Percentiles rank a stretch among this genome's conserved stretches.
These are phyloP conservation scores for Sycophaga agraensis DNA, from an alignment of 1,140 invertebrate species.

Conservation along the genomic window DNA sequence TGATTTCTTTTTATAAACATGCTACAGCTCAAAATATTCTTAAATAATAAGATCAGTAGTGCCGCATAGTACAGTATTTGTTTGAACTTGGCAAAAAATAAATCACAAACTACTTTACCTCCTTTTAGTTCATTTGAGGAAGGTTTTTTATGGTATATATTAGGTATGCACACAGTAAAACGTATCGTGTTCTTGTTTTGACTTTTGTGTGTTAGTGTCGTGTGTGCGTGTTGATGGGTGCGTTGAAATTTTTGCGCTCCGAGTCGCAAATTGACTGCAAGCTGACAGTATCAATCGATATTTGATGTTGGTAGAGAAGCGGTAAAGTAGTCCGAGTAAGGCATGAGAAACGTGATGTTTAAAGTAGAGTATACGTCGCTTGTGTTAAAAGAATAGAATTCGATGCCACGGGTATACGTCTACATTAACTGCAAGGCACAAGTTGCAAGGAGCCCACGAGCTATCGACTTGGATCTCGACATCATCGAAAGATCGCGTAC, in stretches of 20 bases:
- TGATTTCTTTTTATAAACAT: too few relatives aligned
- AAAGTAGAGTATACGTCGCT: too few relatives aligned
- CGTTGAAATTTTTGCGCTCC: background rate
- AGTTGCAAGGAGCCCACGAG: too few relatives aligned
- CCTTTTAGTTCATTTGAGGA: background rate
- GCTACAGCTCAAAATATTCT: too few relatives aligned
- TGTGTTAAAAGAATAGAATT: too few relatives aligned
- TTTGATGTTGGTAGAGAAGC: background rate
- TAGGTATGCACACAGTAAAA: background rate
- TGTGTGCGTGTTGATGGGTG: background rate
- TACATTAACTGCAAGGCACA: too few relatives aligned
- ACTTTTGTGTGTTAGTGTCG: background rate
- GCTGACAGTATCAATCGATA: background rate
- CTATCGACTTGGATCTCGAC: too few relatives aligned
- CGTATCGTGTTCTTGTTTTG: background rate
- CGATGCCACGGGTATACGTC: too few relatives aligned
- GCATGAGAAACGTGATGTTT: constrained; percentile 16
- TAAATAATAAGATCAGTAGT: too few relatives aligned
- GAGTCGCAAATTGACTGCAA: constrained; percentile 1
- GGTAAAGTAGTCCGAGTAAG: background rate
- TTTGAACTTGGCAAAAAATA: too few relatives aligned
- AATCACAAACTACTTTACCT: background rate
- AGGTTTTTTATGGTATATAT: background rate
- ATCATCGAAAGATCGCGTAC: too few relatives aligned
- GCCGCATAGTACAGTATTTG: too few relatives aligned